Percentiles rank a stretch among this genome's conserved stretches.
phyloP scores from a whole-genome alignment of 2,113 vertebrate species.

The Percina caprodes region DNA sequence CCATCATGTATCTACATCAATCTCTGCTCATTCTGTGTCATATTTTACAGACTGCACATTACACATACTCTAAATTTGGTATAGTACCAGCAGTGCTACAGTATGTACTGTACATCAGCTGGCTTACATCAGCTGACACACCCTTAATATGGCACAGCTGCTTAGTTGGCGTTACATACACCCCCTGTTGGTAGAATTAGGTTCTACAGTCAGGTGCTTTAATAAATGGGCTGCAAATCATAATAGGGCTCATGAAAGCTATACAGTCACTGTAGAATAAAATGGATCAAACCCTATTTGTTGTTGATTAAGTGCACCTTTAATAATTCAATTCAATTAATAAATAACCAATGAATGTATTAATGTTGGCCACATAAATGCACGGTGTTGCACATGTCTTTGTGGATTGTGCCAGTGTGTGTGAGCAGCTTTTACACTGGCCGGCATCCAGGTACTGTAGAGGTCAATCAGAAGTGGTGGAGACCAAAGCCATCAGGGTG shows the following conservation, averaged over 20 bases:
- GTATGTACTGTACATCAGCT: constrained; percentile 40
- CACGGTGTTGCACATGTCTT: neutral
- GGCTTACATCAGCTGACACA: constrained; percentile 39
- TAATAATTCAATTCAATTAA: neutral
- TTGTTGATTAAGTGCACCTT: neutral
- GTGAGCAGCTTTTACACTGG: neutral
- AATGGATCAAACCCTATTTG: neutral
- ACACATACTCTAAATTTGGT: neutral
- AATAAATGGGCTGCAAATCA: neutral
- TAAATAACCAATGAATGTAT: neutral
- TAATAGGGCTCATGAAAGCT: neutral
- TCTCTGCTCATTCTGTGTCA: neutral
- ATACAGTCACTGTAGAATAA: neutral
- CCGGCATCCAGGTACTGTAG: constrained; percentile 22
- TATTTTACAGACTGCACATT: constrained; percentile 1
- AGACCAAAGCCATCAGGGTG: constrained; percentile 75
- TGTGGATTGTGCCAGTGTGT: constrained; percentile 6
- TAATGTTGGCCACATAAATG: neutral
- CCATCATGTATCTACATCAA: neutral
- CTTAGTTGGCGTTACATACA: neutral
- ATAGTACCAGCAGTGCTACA: constrained; percentile 35
- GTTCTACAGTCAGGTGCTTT: neutral
- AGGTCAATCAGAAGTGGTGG: constrained; percentile 40
- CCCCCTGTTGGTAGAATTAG: constrained; percentile 44
- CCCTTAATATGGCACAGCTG: constrained; percentile 20